These are phyloP conservation scores for Chaetorhynchus papuensis DNA, from an alignment of 2,113 vertebrate genomes.

Conservation along the genomic window DNA sequence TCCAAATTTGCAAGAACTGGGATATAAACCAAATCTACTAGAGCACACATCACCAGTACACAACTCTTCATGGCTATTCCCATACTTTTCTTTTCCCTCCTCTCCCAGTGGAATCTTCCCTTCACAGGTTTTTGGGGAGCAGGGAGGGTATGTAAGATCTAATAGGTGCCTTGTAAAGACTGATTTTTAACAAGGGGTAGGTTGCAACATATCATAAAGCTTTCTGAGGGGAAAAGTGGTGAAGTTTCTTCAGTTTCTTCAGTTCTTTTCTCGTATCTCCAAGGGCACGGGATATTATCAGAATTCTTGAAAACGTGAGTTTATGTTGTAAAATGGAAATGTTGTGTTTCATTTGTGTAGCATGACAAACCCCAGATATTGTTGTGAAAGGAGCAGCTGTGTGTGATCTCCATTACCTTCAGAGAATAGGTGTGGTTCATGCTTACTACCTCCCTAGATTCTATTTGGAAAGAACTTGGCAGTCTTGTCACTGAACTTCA, in stretches of 20 bases:
- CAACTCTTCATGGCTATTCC: not conserved
- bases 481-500: not conserved
- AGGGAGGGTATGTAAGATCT: not conserved
- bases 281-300: not conserved
- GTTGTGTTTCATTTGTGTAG: not conserved
- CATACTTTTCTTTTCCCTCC: not conserved
- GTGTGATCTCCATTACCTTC: constrained; percentile 8
- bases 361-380: not conserved
- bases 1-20: not conserved
- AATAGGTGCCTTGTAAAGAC: not conserved
- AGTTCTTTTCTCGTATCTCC: not conserved
- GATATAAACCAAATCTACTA: not conserved
- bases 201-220: not conserved
- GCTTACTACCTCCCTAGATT: not conserved
- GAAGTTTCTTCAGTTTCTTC: not conserved
- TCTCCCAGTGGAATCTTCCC: not conserved
- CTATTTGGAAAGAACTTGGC: constrained; percentile 3
- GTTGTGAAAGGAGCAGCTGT: constrained; percentile 26
- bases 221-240: not conserved
- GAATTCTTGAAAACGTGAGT: not conserved
- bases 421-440: constrained; percentile 24
- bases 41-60: not conserved
- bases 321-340: constrained; percentile 20
- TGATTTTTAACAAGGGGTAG: not conserved
- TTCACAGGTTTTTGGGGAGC: not conserved